A percentile compares a stretch with the other conserved stretches of the same genome.
These are phyloP conservation scores for Callipepla californica DNA, from an alignment of 2,113 vertebrate genomes.

Conservation along the genomic window DNA sequence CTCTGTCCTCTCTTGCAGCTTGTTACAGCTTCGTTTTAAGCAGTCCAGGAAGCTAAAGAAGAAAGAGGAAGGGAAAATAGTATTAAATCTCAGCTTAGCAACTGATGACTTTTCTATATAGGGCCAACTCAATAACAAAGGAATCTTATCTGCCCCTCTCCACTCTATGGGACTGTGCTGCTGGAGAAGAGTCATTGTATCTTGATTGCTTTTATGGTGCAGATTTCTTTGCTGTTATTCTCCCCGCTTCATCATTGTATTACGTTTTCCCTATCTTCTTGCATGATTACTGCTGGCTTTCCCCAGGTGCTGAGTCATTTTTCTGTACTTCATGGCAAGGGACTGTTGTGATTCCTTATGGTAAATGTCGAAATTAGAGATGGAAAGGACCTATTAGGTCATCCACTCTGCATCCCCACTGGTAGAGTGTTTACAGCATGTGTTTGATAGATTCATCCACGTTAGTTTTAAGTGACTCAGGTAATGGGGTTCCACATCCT, in stretches of 20 bases:
- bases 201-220: neutral
- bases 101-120: neutral
- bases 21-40: neutral
- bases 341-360: neutral
- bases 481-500: neutral
- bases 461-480: neutral
- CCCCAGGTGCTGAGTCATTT: neutral
- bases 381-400: neutral
- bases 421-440: neutral
- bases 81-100: neutral
- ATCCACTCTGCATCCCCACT: neutral
- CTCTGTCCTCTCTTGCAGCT: neutral
- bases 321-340: neutral
- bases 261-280: neutral
- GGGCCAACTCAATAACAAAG: neutral
- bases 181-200: neutral
- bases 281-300: neutral
- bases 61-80: neutral
- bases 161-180: neutral
- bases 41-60: neutral
- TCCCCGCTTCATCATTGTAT: neutral
- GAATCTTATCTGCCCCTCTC: neutral
- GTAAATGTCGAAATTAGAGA: neutral
- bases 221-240: fast-evolving
- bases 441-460: neutral